These are phyloP conservation scores for Murina feae DNA, from an alignment of 2,113 vertebrate genomes.

Conservation along the genomic window DNA sequence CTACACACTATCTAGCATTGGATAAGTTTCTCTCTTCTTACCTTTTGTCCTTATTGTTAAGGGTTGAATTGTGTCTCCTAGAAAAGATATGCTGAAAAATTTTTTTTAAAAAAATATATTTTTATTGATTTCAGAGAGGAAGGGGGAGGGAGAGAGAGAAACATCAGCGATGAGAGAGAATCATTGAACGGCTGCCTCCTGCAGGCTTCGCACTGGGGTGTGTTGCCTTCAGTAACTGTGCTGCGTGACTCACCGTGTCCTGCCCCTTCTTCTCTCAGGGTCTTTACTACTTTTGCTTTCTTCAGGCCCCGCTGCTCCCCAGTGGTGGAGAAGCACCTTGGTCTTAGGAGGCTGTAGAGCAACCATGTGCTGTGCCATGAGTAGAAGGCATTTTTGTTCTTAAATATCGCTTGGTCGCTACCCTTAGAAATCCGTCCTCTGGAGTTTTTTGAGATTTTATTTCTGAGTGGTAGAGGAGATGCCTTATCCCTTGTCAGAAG, in stretches of 20 bases:
- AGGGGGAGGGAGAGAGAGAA: no score
- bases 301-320: not conserved
- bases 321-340: not conserved
- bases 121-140: no score
- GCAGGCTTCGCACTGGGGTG: no score
- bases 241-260: not conserved
- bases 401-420: not conserved
- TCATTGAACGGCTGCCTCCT: no score
- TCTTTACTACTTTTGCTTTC: not conserved
- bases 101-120: not conserved
- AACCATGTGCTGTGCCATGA: not conserved
- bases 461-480: not conserved
- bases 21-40: not conserved
- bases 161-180: no score
- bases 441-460: not conserved
- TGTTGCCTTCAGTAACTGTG: rapidly evolving
- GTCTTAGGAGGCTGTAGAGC: not conserved
- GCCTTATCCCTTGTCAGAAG: not conserved
- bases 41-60: not conserved
- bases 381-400: not conserved
- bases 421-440: not conserved
- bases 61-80: not conserved
- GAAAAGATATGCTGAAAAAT: not conserved
- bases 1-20: not conserved
- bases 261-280: not conserved